Conservation (phyloP, 1,140 invertebrate genomes). For the Drosophila bocki region DNA sequence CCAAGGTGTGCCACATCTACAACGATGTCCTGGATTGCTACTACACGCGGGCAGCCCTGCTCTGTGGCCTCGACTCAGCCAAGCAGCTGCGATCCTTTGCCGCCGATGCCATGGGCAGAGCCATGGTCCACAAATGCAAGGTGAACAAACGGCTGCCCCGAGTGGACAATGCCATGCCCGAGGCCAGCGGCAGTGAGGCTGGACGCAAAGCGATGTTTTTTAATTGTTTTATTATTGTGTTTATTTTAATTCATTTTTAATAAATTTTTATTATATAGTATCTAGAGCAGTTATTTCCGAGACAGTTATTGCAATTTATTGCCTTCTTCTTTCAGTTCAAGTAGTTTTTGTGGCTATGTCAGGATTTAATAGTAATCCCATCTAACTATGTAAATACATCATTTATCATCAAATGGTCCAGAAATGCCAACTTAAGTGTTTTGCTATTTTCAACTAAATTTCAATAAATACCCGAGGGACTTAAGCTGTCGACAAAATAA, state of each 20-base stretch:
- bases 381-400: slow-evolving; percentile 14
- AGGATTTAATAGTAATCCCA: not conserved
- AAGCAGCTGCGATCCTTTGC: slow-evolving; percentile 68
- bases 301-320: no score
- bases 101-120: slow-evolving; percentile 59
- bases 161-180: slow-evolving; percentile 63
- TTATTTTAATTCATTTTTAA: slow-evolving; percentile 7
- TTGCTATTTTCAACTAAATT: slow-evolving; percentile 76
- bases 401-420: slow-evolving; percentile 36
- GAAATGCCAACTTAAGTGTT: slow-evolving; percentile 73
- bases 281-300: no score
- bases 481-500: slow-evolving; percentile 80
- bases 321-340: not conserved
- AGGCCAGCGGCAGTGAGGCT: no score
- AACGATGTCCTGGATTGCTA: slow-evolving; percentile 78
- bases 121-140: slow-evolving; percentile 49
- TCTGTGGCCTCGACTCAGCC: slow-evolving; percentile 71
- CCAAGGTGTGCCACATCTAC: slow-evolving; percentile 56
- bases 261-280: not conserved
- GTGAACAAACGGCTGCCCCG: slow-evolving; percentile 45
- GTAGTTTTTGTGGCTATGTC: no score
- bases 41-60: slow-evolving; percentile 67
- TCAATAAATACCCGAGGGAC: slow-evolving; percentile 77
- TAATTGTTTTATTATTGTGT: not conserved
- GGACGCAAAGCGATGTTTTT: not conserved